Conservation (phyloP, 2,797 vertebrate species). For the Platyrinchus mystaceus region DNA sequence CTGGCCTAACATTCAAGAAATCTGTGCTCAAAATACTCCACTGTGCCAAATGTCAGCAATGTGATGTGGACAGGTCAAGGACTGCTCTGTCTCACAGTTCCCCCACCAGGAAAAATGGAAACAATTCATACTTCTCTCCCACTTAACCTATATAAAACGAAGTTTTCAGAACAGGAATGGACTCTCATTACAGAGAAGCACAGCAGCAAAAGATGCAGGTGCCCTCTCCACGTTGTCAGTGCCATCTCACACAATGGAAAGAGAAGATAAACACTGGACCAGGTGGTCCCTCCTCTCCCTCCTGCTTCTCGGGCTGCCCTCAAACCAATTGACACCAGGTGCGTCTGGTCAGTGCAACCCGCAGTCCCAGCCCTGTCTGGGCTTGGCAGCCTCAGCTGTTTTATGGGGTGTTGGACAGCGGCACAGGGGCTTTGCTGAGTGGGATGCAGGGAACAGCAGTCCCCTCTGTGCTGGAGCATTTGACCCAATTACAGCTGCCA, state of each 20-base stretch:
- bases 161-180: background rate
- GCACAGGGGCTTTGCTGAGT: accelerated
- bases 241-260: background rate
- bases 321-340: background rate
- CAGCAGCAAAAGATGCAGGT: accelerated
- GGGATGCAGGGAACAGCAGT: accelerated
- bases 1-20: slow-evolving; percentile 48
- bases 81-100: slow-evolving; percentile 8
- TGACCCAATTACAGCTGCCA: background rate
- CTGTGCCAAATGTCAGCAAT: slow-evolving; percentile 49
- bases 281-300: background rate
- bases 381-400: background rate
- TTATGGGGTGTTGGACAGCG: accelerated
- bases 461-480: background rate
- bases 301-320: background rate
- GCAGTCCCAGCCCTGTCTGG: background rate
- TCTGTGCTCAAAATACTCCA: slow-evolving; percentile 10
- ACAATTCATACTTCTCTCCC: slow-evolving; percentile 20
- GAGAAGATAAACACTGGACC: background rate
- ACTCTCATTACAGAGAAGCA: background rate
- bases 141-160: background rate
- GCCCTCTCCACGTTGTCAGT: accelerated
- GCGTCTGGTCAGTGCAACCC: accelerated
- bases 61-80: slow-evolving; percentile 52
- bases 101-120: slow-evolving; percentile 39